Conservation (phyloP, 2,797 vertebrate species). For the Distichodus sexfasciatus region DNA sequence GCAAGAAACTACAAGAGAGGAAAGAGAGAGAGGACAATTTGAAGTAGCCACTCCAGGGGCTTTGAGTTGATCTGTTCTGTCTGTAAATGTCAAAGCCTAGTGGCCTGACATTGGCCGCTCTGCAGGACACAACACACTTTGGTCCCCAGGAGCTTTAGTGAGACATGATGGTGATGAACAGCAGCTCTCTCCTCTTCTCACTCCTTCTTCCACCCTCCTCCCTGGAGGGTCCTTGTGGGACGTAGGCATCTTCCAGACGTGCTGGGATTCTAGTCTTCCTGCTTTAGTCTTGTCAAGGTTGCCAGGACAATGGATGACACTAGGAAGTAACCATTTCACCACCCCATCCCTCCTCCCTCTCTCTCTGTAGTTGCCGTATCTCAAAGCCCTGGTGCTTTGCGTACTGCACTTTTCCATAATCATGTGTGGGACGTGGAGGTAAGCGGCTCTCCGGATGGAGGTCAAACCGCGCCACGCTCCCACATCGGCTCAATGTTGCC, state of each 20-base stretch:
- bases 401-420: background rate
- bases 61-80: slow-evolving; percentile 12
- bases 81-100: slow-evolving; percentile 13
- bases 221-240: background rate
- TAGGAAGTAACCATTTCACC: background rate
- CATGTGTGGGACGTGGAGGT: background rate
- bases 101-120: slow-evolving; percentile 18
- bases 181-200: slow-evolving; percentile 4
- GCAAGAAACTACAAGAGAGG: background rate
- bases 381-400: background rate
- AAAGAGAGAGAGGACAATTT: background rate
- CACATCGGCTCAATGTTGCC: background rate
- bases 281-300: background rate
- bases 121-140: background rate
- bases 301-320: background rate
- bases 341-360: background rate
- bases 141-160: background rate
- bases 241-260: background rate
- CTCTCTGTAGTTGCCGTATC: background rate
- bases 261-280: background rate
- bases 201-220: background rate
- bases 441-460: background rate
- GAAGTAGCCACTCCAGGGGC: background rate
- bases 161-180: background rate
- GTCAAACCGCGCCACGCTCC: slow-evolving; percentile 7